Conservation (phyloP, 2,113 vertebrate genomes). For the Mola mola region DNA sequence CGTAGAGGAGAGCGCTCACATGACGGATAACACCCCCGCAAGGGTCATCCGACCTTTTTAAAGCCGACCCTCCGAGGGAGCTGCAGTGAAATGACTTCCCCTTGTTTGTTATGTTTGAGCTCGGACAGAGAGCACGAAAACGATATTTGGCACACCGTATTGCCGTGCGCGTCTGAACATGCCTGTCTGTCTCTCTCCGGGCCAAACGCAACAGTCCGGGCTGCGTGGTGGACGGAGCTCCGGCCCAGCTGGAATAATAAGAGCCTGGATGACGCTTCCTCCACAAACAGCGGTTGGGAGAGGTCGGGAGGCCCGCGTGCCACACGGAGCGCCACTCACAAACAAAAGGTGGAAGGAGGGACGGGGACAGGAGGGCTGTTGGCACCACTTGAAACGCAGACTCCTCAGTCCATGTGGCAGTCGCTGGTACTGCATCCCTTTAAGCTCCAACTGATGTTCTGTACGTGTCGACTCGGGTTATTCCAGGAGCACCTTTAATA, state of each 20-base stretch:
- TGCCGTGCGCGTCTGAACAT: too few relatives aligned
- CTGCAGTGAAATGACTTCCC: constrained; percentile 75
- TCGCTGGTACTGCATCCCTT: constrained; percentile 26
- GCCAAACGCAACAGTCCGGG: constrained; percentile 23
- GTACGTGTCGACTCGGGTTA: too few relatives aligned
- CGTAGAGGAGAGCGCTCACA: constrained; percentile 21
- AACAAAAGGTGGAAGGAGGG: constrained; percentile 66
- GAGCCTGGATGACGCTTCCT: constrained; percentile 74
- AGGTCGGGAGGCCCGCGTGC: constrained; percentile 31
- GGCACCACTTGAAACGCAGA: constrained; percentile 59
- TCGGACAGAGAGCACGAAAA: constrained; percentile 51
- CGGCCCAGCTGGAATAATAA: constrained; percentile 81
- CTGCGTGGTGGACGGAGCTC: constrained; percentile 45
- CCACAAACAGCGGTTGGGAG: constrained; percentile 43
- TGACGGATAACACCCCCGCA: constrained; percentile 41
- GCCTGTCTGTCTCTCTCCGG: too few relatives aligned
- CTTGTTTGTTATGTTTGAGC: constrained; percentile 81
- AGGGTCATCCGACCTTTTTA: constrained; percentile 62
- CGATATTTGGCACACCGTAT: constrained; percentile 51
- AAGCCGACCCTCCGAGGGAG: constrained; percentile 53
- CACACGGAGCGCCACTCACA: constrained; percentile 15
- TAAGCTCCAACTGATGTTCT: too few relatives aligned
- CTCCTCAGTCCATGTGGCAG: constrained; percentile 29
- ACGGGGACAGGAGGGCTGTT: constrained; percentile 51
- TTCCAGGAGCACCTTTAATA: too few relatives aligned